Evolutionary conservation across 1,140 invertebrate genomes (phyloP).

Genomic region (Lamellibrachia luymesi): DNA sequence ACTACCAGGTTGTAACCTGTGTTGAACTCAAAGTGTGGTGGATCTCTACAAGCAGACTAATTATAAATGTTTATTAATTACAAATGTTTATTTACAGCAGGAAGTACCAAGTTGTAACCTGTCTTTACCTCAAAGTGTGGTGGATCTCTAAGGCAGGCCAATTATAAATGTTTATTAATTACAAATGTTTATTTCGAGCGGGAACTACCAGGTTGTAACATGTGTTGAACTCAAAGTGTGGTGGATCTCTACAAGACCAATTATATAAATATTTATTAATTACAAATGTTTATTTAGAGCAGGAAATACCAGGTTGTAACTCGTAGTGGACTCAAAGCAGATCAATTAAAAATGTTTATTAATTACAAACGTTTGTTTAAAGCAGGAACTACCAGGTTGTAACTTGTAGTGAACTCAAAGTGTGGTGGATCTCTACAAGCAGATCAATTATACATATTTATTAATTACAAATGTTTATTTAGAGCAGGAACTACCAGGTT

Average conservation of each 20-base stretch:
- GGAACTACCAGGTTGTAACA: too few relatives aligned
- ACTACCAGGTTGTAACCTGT: too few relatives aligned
- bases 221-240: too few relatives aligned
- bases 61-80: not conserved
- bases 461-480: not conserved
- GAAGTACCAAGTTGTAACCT: not conserved
- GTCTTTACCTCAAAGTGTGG: too few relatives aligned
- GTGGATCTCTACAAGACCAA: not conserved
- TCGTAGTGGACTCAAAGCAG: too few relatives aligned
- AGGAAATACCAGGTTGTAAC: not conserved
- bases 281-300: not conserved
- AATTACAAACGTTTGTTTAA: too few relatives aligned
- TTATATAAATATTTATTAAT: not conserved
- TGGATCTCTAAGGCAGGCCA: not conserved
- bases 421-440: not conserved
- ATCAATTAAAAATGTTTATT: too few relatives aligned
- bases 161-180: too few relatives aligned
- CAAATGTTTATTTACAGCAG: not conserved
- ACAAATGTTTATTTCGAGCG: too few relatives aligned
- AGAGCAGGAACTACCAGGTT: not conserved
- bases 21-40: too few relatives aligned
- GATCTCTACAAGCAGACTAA: not conserved
- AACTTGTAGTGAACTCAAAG: too few relatives aligned
- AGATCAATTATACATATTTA: not conserved
- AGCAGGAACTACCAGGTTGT: too few relatives aligned